Base-by-base conservation (phyloP, 2,113 vertebrate species). In the Dryoscopus gambensis region DNA sequence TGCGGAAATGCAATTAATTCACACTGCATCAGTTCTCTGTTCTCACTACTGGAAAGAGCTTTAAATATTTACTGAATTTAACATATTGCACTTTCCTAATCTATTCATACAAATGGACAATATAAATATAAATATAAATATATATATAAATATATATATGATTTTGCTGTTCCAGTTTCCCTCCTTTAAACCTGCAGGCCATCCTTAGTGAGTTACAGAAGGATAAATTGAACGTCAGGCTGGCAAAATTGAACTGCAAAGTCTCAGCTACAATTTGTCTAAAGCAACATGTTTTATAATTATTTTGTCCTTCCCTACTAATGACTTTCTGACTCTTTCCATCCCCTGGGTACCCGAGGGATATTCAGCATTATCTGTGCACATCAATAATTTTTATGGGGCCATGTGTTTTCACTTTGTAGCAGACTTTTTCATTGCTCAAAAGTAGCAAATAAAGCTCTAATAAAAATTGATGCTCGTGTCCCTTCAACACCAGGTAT, bases 401-500 rank as follows among this genome's bases (percentile, higher is more conserved):
- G 59, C 81, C 90, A 90, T 81, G 49, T 86, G 92, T 86, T 96
- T 96, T 86, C 68, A 88, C 46, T 96, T 96, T 93, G 64, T 57
- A 74, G 49, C 86, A 91, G 90, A 56, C 31, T 77, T 85, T 59
- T 75, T 94, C 85, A n/a, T 84, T 56, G 78, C 83, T 81, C 53
- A 64, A 63, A 96, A 88, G 93, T 78, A 92, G 44, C 83, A 93
- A 96, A 94, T 67, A 86, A 86, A 89, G 83, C 44, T 71, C 68
- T 84, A 95, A 95, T 94, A 93, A 93, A 95, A 96, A 96, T 78
- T 80, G 83, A 90, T 95, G 75, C 44, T 84, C 30, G 63, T 42
- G 70, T 69, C 92, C 85, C 92, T 90, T 96, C 89, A 84, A 93
- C 84, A 96, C 47, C 89, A 95, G 95, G 93, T 97, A 93, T 78